Conservation (phyloP, 2,113 vertebrate genomes). For the Oryzias melastigma region DNA sequence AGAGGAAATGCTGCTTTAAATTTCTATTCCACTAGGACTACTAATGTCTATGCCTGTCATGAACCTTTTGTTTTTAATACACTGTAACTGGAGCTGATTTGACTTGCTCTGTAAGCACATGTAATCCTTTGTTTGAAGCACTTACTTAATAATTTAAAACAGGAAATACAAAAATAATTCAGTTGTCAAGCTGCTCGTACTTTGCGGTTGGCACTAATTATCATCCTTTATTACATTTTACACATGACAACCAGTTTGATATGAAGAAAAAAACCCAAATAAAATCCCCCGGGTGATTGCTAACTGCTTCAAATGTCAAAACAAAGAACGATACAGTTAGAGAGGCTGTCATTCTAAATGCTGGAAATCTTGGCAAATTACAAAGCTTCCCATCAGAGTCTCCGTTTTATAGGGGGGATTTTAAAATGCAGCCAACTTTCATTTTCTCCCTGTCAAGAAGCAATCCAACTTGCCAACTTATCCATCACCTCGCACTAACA, state of each 20-base stretch:
- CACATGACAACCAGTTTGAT: constrained; percentile 40
- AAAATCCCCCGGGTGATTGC: constrained; percentile 42
- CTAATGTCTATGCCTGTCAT: constrained; percentile 28
- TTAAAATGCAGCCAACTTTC: constrained; percentile 36
- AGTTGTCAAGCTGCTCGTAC: constrained; percentile 21
- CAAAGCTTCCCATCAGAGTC: constrained; percentile 12
- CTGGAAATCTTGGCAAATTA: constrained; percentile 43
- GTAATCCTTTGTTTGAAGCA: constrained; percentile 26
- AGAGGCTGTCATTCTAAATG: constrained; percentile 43
- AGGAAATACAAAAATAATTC: constrained; percentile 37
- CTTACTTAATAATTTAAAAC: constrained; percentile 27
- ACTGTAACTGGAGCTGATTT: constrained; percentile 27
- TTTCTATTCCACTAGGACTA: constrained; percentile 27
- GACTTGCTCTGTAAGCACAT: constrained; percentile 25
- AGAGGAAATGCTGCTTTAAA: constrained; percentile 10
- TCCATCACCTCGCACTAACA: constrained; percentile 67
- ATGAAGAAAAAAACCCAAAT: constrained; percentile 46
- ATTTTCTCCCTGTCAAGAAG: constrained; percentile 51
- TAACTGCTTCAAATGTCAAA: constrained; percentile 55
- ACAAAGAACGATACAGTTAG: constrained; percentile 32
- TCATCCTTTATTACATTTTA: constrained; percentile 48
- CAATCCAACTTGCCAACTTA: constrained; percentile 38
- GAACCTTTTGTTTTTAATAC: constrained; percentile 38
- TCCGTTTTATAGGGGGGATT: constrained; percentile 29
- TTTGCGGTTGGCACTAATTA: constrained; percentile 37